A percentile compares a stretch with the other conserved stretches of the same genome.
phyloP scores from a whole-genome alignment of 2,797 vertebrate species.

The Myotis daubentonii region DNA sequence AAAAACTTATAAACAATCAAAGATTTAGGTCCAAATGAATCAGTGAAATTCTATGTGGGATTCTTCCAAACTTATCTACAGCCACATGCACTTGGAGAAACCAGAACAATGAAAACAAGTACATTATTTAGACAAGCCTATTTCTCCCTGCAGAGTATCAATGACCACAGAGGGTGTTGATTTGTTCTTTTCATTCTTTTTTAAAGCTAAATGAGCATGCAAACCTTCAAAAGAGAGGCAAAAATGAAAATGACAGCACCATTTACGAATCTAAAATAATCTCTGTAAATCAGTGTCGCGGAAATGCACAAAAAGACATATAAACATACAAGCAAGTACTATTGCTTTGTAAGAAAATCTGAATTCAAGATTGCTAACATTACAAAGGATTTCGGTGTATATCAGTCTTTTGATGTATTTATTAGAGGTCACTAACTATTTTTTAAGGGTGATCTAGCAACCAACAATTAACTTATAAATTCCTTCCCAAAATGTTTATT shows the following conservation, averaged over 20 bases:
- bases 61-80: constrained; percentile 62
- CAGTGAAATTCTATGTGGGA: constrained; percentile 39
- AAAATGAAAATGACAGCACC: constrained; percentile 61
- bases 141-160: constrained; percentile 49
- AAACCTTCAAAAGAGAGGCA: constrained; percentile 64
- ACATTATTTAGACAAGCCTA: constrained; percentile 50
- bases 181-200: constrained; percentile 69
- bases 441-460: constrained; percentile 41
- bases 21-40: constrained; percentile 38
- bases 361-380: constrained; percentile 37
- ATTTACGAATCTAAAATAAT: constrained; percentile 69
- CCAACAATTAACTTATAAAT: constrained; percentile 37
- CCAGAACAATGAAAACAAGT: constrained; percentile 71
- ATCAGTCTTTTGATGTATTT: neutral
- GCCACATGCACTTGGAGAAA: constrained; percentile 28
- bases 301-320: constrained; percentile 53
- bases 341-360: constrained; percentile 41
- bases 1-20: constrained; percentile 68
- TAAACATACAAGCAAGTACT: constrained; percentile 28
- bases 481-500: constrained; percentile 28
- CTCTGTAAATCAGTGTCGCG: constrained; percentile 32
- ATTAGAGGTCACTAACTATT: constrained; percentile 11
- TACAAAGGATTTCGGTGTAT: constrained; percentile 4
- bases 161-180: constrained; percentile 22
- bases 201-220: constrained; percentile 65